These are phyloP conservation scores for Clavelina lepadiformis DNA, from an alignment of 23 tunicate species.

Conservation along the genomic window DNA sequence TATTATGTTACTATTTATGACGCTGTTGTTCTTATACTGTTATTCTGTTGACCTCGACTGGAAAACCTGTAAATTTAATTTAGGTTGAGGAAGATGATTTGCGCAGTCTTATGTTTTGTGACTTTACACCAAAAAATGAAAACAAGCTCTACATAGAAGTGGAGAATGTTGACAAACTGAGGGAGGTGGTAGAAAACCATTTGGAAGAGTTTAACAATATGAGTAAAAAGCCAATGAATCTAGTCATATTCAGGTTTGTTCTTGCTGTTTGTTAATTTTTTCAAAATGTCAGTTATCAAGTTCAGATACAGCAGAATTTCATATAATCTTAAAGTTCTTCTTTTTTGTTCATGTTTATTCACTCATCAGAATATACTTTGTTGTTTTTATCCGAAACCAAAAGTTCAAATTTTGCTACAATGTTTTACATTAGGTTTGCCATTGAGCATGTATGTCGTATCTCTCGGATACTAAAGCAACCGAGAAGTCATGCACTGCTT, in stretches of 20 bases:
- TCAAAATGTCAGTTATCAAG: too few relatives aligned
- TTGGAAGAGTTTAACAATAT: conserved; percentile 91
- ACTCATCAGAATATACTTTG: too few relatives aligned
- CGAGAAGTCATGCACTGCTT: conserved; percentile 89
- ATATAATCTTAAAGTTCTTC: too few relatives aligned
- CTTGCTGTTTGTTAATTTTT: too few relatives aligned
- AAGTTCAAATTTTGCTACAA: too few relatives aligned
- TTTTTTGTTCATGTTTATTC: too few relatives aligned
- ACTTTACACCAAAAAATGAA: conserved; percentile 91
- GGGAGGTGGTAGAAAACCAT: conserved; percentile 74
- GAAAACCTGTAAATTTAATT: neutral
- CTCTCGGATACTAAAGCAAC: conserved; percentile 89
- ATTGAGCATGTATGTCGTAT: conserved; percentile 93
- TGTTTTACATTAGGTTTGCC: conserved; percentile 73
- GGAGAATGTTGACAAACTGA: conserved; percentile 71
- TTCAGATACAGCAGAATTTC: too few relatives aligned
- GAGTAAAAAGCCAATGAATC: conserved; percentile 96
- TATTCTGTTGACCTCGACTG: neutral
- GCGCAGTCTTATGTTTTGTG: conserved; percentile 92
- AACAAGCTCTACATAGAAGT: conserved; percentile 77
- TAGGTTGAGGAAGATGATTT: conserved; percentile 96
- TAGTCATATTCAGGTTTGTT: conserved; percentile 82
- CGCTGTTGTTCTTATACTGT: neutral
- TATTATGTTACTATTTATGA: neutral
- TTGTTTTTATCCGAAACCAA: too few relatives aligned